A percentile compares a stretch with the other conserved stretches of the same genome.
Evolutionary conservation across 2,888 invertebrate species (phyloP).

Genomic region (Camptogramma bilineatum): DNA sequence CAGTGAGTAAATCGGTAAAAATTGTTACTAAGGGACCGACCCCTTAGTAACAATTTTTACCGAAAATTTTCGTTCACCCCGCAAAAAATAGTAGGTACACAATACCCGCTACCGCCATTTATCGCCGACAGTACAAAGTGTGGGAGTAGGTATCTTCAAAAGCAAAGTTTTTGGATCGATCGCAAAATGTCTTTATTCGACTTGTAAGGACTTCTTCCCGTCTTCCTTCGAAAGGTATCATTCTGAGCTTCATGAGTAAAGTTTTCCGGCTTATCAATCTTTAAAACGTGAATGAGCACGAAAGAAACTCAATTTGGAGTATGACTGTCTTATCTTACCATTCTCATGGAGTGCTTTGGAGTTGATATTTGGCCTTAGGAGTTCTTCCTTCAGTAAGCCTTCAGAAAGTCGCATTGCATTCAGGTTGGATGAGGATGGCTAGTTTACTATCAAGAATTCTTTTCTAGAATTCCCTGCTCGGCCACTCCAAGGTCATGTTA

Average conservation of each 20-base stretch:
- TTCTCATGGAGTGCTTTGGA: constrained; percentile 11
- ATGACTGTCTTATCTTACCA: constrained; percentile 24
- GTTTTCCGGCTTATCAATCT: constrained; percentile 60
- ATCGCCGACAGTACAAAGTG: constrained; percentile 19
- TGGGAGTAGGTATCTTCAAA: constrained; percentile 33
- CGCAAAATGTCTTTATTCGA: constrained; percentile 60
- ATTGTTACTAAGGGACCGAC: not conserved
- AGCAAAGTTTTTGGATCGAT: constrained; percentile 50
- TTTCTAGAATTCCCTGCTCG: too few relatives aligned
- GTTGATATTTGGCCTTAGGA: constrained; percentile 2
- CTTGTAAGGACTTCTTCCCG: constrained; percentile 51
- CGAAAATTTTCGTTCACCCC: not conserved
- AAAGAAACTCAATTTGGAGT: constrained; percentile 22
- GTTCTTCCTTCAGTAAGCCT: too few relatives aligned
- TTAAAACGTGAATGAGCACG: constrained; percentile 47
- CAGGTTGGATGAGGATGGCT: not conserved
- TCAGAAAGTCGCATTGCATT: not conserved
- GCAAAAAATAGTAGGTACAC: not conserved
- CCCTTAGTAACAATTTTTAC: not conserved
- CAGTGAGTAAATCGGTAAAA: not conserved
- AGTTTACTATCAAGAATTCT: too few relatives aligned
- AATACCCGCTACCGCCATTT: not conserved
- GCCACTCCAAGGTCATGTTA: too few relatives aligned
- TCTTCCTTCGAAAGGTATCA: constrained; percentile 56
- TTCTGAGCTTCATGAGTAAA: constrained; percentile 55